Evolutionary conservation across 2,797 vertebrate species (phyloP).

Genomic region (Tapera naevia): DNA sequence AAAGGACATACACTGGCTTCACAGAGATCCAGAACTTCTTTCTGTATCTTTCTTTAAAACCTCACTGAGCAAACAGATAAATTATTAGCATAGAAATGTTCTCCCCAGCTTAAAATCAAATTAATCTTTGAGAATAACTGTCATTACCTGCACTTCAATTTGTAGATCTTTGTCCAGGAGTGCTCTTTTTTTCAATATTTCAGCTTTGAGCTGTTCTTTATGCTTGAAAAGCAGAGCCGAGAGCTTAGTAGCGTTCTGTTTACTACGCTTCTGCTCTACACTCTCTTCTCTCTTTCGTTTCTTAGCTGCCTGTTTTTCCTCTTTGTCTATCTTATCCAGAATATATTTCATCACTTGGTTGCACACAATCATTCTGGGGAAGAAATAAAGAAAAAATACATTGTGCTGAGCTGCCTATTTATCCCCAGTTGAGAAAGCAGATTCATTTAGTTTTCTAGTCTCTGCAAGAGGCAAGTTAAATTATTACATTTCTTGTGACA

Average conservation of each 20-base stretch:
- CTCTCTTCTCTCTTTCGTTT: constrained; percentile 93
- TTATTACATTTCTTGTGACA: background rate
- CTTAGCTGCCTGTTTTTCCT: constrained; percentile 92
- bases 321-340: constrained; percentile 97
- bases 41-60: background rate
- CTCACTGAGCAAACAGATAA: background rate
- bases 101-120: background rate
- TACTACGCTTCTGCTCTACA: constrained; percentile 91
- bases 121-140: background rate
- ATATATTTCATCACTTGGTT: constrained; percentile 99
- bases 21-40: background rate
- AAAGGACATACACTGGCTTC: background rate
- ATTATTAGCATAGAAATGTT: background rate
- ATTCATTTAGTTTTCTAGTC: background rate
- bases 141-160: constrained; percentile 90
- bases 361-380: constrained; percentile 93
- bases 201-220: constrained; percentile 94
- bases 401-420: background rate
- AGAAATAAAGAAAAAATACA: constrained; percentile 51
- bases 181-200: constrained; percentile 94
- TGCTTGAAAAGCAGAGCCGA: constrained; percentile 94
- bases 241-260: constrained; percentile 91
- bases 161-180: constrained; percentile 95
- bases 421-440: background rate
- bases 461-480: background rate